These are phyloP conservation scores for Patiria miniata DNA, from an alignment of 35 echinoderm and acorn worm genomes.

Conservation along the genomic window DNA sequence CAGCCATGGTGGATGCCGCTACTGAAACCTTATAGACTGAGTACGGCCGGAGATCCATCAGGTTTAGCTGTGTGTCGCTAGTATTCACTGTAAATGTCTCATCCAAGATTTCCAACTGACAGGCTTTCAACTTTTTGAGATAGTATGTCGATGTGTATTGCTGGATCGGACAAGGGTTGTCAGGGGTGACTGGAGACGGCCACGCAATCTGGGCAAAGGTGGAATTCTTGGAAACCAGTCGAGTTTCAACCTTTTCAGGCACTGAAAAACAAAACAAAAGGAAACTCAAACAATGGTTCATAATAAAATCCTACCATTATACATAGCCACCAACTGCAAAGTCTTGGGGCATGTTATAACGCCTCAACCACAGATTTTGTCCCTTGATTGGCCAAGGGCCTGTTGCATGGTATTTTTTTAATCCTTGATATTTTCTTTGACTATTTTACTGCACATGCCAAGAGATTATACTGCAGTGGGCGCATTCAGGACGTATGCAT, in stretches of 20 bases:
- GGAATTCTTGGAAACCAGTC: not conserved
- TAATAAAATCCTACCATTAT: no score
- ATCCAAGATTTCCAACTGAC: not conserved
- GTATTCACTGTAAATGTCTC: not conserved
- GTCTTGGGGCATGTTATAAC: no score
- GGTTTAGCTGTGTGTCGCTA: not conserved
- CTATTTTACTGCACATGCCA: no score
- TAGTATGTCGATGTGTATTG: not conserved
- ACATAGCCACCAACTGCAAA: no score
- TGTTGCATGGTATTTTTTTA: no score
- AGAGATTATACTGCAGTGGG: no score
- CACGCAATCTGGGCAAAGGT: not conserved
- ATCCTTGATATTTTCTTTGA: no score
- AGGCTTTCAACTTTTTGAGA: not conserved
- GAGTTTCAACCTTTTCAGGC: not conserved
- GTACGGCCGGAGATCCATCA: not conserved
- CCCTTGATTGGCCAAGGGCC: no score
- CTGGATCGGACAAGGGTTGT: not conserved
- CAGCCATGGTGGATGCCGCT: not conserved
- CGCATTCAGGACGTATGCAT: no score
- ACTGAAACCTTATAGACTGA: not conserved
- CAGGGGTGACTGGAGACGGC: not conserved
- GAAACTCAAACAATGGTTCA: not conserved
- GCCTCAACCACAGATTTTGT: no score
- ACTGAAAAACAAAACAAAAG: not conserved